phyloP scores from a whole-genome alignment of 2,888 invertebrate species.

The Dynastes hyllus region DNA sequence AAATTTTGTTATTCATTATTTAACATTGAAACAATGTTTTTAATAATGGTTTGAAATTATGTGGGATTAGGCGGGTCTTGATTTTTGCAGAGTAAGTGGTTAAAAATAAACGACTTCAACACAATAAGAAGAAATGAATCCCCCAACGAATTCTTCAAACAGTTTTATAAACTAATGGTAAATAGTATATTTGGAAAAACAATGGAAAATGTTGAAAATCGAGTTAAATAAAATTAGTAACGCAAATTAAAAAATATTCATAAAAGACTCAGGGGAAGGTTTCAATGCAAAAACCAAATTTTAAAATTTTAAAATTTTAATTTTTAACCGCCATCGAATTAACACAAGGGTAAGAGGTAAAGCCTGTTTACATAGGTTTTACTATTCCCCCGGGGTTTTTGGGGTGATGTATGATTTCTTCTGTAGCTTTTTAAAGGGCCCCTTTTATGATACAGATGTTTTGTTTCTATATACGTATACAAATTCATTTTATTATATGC shows the following conservation, averaged over 20 bases:
- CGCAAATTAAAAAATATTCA: neutral
- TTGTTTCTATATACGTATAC: too few relatives aligned
- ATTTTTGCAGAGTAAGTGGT: too few relatives aligned
- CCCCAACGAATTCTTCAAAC: too few relatives aligned
- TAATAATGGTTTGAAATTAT: too few relatives aligned
- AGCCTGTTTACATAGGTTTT: neutral
- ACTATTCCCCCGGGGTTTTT: neutral
- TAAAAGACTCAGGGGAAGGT: neutral
- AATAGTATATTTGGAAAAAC: too few relatives aligned
- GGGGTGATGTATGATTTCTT: neutral
- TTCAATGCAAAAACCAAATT: neutral
- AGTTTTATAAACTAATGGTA: too few relatives aligned
- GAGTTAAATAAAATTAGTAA: neutral
- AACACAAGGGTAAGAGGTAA: neutral
- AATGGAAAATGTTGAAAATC: neutral
- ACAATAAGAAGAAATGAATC: too few relatives aligned
- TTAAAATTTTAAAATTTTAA: neutral
- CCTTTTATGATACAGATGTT: too few relatives aligned
- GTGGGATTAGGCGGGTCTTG: too few relatives aligned
- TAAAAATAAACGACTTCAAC: too few relatives aligned
- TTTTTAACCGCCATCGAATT: neutral
- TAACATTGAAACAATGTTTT: neutral
- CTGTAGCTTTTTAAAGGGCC: too few relatives aligned
- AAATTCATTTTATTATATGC: too few relatives aligned
- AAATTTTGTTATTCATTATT: neutral